Base-by-base conservation (phyloP, 2,888 invertebrate species). In the Drosophila borealis region DNA sequence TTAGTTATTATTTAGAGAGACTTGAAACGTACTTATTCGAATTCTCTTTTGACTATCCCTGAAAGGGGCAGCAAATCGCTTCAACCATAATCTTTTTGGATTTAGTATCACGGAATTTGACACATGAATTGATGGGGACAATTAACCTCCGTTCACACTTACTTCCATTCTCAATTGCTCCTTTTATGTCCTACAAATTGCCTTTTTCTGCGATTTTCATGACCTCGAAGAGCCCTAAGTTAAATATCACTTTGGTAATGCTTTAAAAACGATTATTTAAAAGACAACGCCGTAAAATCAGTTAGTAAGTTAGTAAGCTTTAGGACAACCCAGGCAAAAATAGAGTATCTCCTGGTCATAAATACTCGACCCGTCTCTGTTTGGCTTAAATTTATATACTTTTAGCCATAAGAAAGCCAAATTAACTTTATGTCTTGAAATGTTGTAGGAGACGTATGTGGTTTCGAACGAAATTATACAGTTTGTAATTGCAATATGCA, bases 401-500 rank as follows among this genome's bases (percentile, higher is more conserved):
- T 19, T 44, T 21, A 21, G 51, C 37, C 44, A 65, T 14, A 44
- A 36, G 29, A 45, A 39, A 64, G 53, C 45, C 44, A 64, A 64
- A 64, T 65, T 65, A 64, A 64, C 21, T 64, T 48, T 55, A 48
- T 67, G 65, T 57, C 57, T 51, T 50, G 21, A 29, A n/a, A 36
- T 49, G 42, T 54, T 62, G 60, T 50, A 45, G 57, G 44, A 50
- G 49, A 57, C 57, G 57, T 51, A 39, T 67, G 69, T 68, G 59
- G 69, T 29, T 72, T 49, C 37, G n/a, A 44, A 72, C 60, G 44
- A 72, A 80, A 70, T 80, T 64, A 70, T 75, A 60, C 74, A 74
- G 62, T 80, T 74, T 67, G 70, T 81, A 81, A 81, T 81, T 80
- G 68, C 69, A 68, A 81, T 81, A 74, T 81, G 89, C 86, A 89